Conservation (phyloP, 2,113 vertebrate genomes). For the Empidonax alnorum region DNA sequence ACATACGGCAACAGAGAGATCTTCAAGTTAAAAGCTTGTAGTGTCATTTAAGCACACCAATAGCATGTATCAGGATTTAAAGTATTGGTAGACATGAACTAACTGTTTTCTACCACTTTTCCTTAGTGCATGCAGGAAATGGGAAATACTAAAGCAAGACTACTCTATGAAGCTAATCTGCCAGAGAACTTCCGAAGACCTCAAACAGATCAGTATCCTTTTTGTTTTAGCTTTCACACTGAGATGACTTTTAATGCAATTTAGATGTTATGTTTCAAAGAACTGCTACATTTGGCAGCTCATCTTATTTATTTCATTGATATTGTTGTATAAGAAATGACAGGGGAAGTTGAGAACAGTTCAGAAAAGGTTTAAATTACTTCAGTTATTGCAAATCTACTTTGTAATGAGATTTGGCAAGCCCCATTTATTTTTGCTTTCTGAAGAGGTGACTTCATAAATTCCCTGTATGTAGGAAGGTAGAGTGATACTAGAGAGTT, state of each 20-base stretch:
- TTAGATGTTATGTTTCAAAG: not conserved
- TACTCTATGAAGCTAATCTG: conserved; percentile 94
- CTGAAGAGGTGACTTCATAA: not conserved
- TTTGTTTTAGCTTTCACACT: conserved; percentile 1
- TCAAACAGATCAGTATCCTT: conserved; percentile 99
- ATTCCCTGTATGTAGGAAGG: not conserved
- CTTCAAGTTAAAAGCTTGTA: not conserved
- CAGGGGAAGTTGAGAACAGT: not conserved
- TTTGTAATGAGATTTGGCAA: conserved; percentile 19
- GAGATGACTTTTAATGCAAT: not conserved
- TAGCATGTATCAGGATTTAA: not conserved
- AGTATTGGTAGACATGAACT: not conserved
- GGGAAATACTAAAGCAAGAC: conserved; percentile 92
- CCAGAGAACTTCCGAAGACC: conserved; percentile 95
- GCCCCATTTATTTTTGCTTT: conserved; percentile 40
- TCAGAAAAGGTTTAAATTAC: conserved; percentile 37
- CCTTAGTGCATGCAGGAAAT: conserved; percentile 96
- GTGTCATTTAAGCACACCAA: not conserved
- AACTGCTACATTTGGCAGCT: not conserved
- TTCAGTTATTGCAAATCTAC: not conserved
- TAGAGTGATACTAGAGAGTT: not conserved
- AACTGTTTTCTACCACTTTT: not conserved
- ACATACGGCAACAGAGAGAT: accelerated
- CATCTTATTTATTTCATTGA: not conserved
- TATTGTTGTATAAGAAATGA: not conserved